A percentile compares a stretch with the other conserved stretches of the same genome.
phyloP scores from a whole-genome alignment of 2,797 vertebrate genomes.

The Pteropus rufus region DNA sequence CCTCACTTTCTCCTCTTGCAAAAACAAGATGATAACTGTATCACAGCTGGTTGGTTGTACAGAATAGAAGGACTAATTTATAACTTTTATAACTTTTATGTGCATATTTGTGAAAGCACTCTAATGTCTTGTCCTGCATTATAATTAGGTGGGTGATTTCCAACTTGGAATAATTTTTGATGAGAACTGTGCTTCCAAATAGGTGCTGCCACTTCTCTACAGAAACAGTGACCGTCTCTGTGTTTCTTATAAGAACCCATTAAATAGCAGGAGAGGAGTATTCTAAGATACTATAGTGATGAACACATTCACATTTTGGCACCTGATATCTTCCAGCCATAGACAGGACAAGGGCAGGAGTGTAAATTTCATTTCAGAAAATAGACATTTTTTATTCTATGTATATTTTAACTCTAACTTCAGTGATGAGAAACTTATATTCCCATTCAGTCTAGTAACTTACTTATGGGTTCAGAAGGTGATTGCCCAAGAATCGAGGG shows the following conservation, averaged over 20 bases:
- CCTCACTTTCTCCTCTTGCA: neutral
- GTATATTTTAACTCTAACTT: neutral
- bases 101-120: neutral
- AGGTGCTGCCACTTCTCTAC: too few relatives aligned
- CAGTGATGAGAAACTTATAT: neutral
- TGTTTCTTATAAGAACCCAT: neutral
- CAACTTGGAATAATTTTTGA: neutral
- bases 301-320: too few relatives aligned
- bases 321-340: neutral
- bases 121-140: accelerated
- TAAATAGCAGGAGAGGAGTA: neutral
- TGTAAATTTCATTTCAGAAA: neutral
- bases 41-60: neutral
- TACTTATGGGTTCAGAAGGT: neutral
- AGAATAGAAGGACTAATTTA: neutral
- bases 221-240: neutral
- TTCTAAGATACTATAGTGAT: neutral
- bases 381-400: neutral
- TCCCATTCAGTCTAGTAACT: neutral
- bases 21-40: neutral
- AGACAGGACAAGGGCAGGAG: neutral
- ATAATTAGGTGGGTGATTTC: neutral
- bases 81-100: too few relatives aligned
- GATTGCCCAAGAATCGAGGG: too few relatives aligned
- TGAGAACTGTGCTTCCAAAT: neutral